These are phyloP conservation scores for Cydia amplana DNA, from an alignment of 1,140 invertebrate genomes.

Conservation along the genomic window DNA sequence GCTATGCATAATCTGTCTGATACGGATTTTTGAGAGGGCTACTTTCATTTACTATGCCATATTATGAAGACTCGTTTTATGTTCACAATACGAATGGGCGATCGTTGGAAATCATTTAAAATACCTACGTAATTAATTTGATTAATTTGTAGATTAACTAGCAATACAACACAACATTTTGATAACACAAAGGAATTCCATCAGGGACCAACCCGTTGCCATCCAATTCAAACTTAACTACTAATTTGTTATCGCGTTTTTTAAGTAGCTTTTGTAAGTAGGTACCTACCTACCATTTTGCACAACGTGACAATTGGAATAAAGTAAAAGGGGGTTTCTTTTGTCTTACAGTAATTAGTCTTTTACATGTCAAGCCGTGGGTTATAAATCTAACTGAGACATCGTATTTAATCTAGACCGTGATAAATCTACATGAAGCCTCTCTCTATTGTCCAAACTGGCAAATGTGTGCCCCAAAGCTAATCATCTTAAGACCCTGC, in stretches of 20 bases:
- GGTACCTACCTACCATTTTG: neutral
- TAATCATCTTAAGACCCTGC: constrained; percentile 24
- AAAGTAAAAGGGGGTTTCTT: constrained; percentile 15
- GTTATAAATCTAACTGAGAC: constrained; percentile 23
- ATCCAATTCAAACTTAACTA: too few relatives aligned
- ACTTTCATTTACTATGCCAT: neutral
- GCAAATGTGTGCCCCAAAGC: constrained; percentile 8
- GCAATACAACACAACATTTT: too few relatives aligned
- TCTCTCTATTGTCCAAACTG: constrained; percentile 13
- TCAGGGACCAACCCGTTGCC: too few relatives aligned
- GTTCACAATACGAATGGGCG: neutral
- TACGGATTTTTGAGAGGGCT: constrained; percentile 9
- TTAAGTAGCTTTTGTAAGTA: neutral
- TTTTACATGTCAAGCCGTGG: constrained; percentile 17
- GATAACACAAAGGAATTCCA: too few relatives aligned
- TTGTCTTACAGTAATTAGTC: constrained; percentile 26
- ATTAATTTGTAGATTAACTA: too few relatives aligned
- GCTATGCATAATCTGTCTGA: constrained; percentile 37
- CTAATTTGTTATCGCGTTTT: too few relatives aligned
- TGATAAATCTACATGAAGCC: constrained; percentile 24
- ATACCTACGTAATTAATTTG: too few relatives aligned
- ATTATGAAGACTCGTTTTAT: neutral
- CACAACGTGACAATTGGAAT: neutral
- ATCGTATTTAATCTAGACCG: constrained; percentile 14
- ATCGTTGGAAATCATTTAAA: too few relatives aligned